Evolutionary conservation across 2,113 vertebrate species (phyloP).

Genomic region (Fulica atra): DNA sequence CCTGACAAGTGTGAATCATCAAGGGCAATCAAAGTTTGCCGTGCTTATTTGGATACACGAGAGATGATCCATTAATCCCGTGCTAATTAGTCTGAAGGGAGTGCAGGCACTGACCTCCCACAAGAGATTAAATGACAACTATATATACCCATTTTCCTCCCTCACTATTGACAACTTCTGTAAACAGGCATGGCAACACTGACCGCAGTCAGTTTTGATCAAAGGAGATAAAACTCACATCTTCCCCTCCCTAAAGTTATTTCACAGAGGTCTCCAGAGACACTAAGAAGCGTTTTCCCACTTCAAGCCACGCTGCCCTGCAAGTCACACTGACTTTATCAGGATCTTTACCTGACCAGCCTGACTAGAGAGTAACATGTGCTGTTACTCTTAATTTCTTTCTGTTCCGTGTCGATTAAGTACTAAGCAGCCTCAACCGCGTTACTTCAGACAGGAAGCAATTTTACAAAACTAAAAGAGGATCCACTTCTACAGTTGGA

Average conservation of each 20-base stretch:
- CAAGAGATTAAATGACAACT: slow-evolving; percentile 63
- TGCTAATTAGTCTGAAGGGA: slow-evolving; percentile 55
- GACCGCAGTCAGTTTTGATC: not conserved
- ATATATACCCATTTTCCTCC: slow-evolving; percentile 59
- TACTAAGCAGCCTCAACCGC: not conserved
- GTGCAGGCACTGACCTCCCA: slow-evolving; percentile 48
- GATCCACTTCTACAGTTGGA: not conserved
- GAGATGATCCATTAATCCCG: slow-evolving; percentile 60
- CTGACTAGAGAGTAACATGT: not conserved
- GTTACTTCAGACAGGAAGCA: slow-evolving; percentile 17
- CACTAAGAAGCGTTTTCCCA: not conserved
- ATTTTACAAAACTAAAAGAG: slow-evolving; percentile 13
- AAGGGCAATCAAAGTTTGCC: slow-evolving; percentile 58
- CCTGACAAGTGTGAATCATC: slow-evolving; percentile 7
- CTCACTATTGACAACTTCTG: slow-evolving; percentile 4
- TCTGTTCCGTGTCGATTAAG: not conserved
- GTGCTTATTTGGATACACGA: slow-evolving; percentile 26
- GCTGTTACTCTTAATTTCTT: not conserved
- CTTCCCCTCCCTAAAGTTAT: not conserved
- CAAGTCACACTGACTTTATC: not conserved
- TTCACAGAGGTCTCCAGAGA: not conserved
- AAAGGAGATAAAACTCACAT: not conserved
- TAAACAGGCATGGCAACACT: not conserved
- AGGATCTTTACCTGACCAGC: not conserved
- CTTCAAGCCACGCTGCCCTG: not conserved